Evolutionary conservation across 2,888 invertebrate genomes (phyloP).

Genomic region (Anarsia innoxiella): DNA sequence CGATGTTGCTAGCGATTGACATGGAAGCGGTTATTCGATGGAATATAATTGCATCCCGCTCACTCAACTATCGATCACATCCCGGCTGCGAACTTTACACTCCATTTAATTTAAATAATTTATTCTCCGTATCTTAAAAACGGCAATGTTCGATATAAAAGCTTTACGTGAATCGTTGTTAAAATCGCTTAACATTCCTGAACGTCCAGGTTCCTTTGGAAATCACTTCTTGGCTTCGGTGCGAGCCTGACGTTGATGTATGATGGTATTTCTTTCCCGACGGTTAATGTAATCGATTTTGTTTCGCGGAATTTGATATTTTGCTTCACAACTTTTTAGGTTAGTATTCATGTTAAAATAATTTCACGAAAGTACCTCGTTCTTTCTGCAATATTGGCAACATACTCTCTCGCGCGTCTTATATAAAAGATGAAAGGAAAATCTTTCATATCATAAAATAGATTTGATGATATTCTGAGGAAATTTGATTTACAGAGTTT

Average conservation of each 20-base stretch:
- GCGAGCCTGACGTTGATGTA: constrained; percentile 51
- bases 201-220: constrained; percentile 38
- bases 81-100: neutral
- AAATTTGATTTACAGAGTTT: no score
- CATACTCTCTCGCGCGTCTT: no score
- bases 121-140: neutral
- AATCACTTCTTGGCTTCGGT: constrained; percentile 43
- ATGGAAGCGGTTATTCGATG: neutral
- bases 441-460: no score
- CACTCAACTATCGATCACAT: neutral
- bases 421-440: no score
- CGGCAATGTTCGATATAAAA: constrained; percentile 1
- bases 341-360: no score
- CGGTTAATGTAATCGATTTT: constrained; percentile 31
- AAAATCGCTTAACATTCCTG: constrained; percentile 45
- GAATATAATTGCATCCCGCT: neutral
- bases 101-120: neutral
- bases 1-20: neutral
- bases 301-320: constrained; percentile 17
- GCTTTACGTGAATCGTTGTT: constrained; percentile 17
- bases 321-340: constrained; percentile 5
- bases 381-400: no score
- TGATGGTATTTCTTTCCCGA: constrained; percentile 36
- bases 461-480: no score
- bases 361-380: no score